These are phyloP conservation scores for Drosophila tanythrix DNA, from an alignment of 2,888 invertebrate species.

Conservation along the genomic window DNA sequence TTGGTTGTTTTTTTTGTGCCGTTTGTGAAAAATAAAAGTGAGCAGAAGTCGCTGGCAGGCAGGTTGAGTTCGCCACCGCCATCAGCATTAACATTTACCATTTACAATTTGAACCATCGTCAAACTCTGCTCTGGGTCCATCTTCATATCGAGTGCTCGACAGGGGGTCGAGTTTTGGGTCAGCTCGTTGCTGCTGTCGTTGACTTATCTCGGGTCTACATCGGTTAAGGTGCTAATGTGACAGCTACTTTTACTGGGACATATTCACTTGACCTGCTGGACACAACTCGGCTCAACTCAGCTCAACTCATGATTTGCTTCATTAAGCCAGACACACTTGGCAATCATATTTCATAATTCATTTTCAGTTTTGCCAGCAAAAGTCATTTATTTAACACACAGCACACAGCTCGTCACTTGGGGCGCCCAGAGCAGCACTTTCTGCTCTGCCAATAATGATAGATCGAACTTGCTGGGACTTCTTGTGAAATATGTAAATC, in stretches of 20 bases:
- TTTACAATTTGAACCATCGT: constrained; percentile 26
- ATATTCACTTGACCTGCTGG: constrained; percentile 28
- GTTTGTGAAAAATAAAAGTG: constrained; percentile 79
- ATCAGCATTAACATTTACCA: constrained; percentile 42
- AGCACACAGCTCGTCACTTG: constrained; percentile 50
- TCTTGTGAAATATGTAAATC: constrained; percentile 14
- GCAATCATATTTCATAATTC: constrained; percentile 75
- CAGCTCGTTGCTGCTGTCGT: constrained; percentile 56
- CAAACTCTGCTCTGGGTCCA: neutral
- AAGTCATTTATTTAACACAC: constrained; percentile 59
- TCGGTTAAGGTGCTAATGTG: constrained; percentile 79
- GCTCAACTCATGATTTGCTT: constrained; percentile 35
- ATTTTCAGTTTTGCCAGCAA: constrained; percentile 47
- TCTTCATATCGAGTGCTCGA: constrained; percentile 39
- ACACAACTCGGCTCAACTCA: constrained; percentile 8
- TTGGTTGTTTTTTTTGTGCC: constrained; percentile 41
- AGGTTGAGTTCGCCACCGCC: constrained; percentile 18
- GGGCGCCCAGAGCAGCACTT: constrained; percentile 15
- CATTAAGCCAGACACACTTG: constrained; percentile 58
- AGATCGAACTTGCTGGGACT: constrained; percentile 1
- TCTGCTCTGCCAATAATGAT: constrained; percentile 20
- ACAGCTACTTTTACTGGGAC: constrained; percentile 71
- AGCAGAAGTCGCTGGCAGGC: constrained; percentile 64
- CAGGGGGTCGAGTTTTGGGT: constrained; percentile 57
- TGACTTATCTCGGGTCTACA: constrained; percentile 77